Evolutionary conservation across 2,888 invertebrate genomes (phyloP).

Genomic region (Latheticus oryzae): DNA sequence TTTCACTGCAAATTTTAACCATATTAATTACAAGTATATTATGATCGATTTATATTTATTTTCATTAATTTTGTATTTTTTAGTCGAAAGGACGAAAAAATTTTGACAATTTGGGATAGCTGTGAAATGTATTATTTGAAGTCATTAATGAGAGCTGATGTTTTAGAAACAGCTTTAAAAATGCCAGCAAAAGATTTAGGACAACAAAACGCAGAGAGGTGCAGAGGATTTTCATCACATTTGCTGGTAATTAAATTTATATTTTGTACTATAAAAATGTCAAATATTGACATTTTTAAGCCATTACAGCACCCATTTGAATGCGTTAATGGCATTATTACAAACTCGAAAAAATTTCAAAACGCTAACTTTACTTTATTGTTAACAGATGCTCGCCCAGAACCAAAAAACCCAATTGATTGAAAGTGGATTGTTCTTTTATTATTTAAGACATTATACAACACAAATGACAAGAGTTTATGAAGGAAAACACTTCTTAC

Average conservation of each 20-base stretch:
- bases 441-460: constrained; percentile 69
- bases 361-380: too few relatives aligned
- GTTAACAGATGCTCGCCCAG: constrained; percentile 70
- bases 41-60: too few relatives aligned
- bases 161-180: constrained; percentile 72
- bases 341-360: too few relatives aligned
- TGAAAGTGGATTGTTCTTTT: constrained; percentile 70
- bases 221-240: constrained; percentile 86
- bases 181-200: constrained; percentile 84
- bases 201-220: constrained; percentile 82
- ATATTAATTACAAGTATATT: constrained; percentile 67
- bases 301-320: too few relatives aligned
- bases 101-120: constrained; percentile 75
- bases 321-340: too few relatives aligned
- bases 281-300: too few relatives aligned
- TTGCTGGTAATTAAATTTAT: constrained; percentile 71
- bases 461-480: constrained; percentile 60
- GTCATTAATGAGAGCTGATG: constrained; percentile 76
- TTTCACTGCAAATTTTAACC: constrained; percentile 69
- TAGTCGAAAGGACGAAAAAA: constrained; percentile 65
- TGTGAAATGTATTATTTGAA: constrained; percentile 81
- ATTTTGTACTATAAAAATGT: too few relatives aligned
- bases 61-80: background rate
- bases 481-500: constrained; percentile 54
- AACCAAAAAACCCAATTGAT: constrained; percentile 74